Evolutionary conservation across 2,797 vertebrate genomes (phyloP), one percentile per base, ranked within the genome.

Genomic region (Fundulus diaphanus): DNA sequence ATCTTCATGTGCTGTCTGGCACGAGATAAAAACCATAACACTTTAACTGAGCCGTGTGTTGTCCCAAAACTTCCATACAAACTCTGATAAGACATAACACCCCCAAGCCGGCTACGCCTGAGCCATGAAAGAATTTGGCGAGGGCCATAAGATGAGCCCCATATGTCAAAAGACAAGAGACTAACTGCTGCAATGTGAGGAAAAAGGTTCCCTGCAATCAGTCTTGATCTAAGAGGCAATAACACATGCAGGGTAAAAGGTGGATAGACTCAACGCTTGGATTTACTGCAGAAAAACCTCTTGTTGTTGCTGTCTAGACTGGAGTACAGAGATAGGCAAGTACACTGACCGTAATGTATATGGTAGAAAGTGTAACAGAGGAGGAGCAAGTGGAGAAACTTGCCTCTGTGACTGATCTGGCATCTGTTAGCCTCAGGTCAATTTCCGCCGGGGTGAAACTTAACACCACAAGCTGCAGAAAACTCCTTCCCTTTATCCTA

Each of bases 361-460:
- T 16, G 46, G 74, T 12, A 65, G 75, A 76, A 67, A 46, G 78
- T 76, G 56, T 81, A 68, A 85, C n/a, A 75, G 86, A 86, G 79
- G 77, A 84, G 77, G 78, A 79, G 77, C 74, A 76, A 79, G 70
- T 72, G 78, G 76, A 78, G 85, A 86, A 86, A 81, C 52, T 88
- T 73, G 88, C 82, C 85, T 82, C 88, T 91, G 92, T 95, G 95
- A 95, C 93, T 92, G 93, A 96, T 95, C 93, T 85, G 91, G 93
- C 95, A 96, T 95, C 94, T 96, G 94, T 93, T 94, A 80, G 88
- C 92, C 89, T 90, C 90, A 91, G 93, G 92, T 94, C 86, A 51
- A 92, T 94, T 95, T 95, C 94, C 91, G 86, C 90, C 67, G 48
- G 52, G 82, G 51, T 67, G 94, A 93, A 95, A 96, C 79, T 69